Percentiles rank a stretch among this genome's conserved stretches.
Evolutionary conservation across 2,113 vertebrate species (phyloP).

Genomic region (Fulmarus glacialis): DNA sequence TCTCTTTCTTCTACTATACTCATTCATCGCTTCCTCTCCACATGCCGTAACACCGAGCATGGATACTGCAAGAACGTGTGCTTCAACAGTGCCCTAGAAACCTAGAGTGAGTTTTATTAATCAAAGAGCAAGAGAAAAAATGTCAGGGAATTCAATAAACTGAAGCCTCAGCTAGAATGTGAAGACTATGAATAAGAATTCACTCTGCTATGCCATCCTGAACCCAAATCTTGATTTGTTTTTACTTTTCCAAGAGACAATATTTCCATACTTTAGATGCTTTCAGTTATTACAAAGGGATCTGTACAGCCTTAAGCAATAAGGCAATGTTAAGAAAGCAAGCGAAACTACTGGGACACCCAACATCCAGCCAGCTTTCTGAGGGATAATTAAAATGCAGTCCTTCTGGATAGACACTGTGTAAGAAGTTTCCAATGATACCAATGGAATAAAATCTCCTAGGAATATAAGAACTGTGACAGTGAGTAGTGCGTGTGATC

Average conservation of each 20-base stretch:
- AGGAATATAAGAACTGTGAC: background rate
- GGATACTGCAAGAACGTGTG: background rate
- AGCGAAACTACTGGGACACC: conserved; percentile 22
- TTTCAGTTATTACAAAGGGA: background rate
- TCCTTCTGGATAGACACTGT: background rate
- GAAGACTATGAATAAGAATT: conserved; percentile 13
- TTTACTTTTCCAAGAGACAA: conserved; percentile 54
- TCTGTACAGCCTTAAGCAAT: conserved; percentile 14
- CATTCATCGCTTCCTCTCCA: background rate
- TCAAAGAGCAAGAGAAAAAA: background rate
- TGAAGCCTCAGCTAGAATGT: conserved; percentile 26
- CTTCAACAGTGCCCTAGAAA: background rate
- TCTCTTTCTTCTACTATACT: background rate
- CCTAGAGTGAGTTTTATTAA: background rate
- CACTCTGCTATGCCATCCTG: background rate
- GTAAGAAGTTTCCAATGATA: background rate
- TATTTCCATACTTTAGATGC: conserved; percentile 48
- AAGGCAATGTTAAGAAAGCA: background rate
- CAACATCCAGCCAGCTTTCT: background rate
- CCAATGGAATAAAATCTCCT: background rate
- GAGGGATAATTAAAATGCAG: conserved; percentile 37
- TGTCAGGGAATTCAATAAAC: background rate
- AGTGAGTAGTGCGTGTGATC: background rate
- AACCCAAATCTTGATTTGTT: background rate
- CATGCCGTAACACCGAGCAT: background rate